These are phyloP conservation scores for Antennarius striatus DNA, from an alignment of 2,113 vertebrate genomes.

Conservation along the genomic window DNA sequence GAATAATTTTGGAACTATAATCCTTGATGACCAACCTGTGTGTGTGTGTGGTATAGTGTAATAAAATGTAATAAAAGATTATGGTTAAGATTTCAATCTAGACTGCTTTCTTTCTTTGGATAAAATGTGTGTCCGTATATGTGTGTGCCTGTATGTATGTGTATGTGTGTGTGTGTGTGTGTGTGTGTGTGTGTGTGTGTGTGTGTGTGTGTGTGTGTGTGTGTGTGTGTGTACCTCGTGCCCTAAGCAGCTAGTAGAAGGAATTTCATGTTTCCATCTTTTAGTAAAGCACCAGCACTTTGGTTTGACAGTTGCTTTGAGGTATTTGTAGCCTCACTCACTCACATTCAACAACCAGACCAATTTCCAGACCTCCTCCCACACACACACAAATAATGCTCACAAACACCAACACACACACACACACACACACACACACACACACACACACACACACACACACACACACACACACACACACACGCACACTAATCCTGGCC, in stretches of 20 bases:
- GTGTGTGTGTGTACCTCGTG: constrained; percentile 21
- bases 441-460: constrained; percentile 44
- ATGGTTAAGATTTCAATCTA: no score
- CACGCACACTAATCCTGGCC: constrained; percentile 70
- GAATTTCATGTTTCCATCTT: constrained; percentile 54
- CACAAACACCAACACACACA: constrained; percentile 28
- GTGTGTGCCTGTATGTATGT: neutral
- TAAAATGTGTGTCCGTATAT: no score
- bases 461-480: constrained; percentile 47
- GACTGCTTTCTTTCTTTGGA: no score
- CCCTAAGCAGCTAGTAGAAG: constrained; percentile 37
- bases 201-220: constrained; percentile 8
- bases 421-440: constrained; percentile 41
- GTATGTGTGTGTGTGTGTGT: neutral
- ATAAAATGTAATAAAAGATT: no score
- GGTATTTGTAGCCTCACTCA: constrained; percentile 56
- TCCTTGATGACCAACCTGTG: no score
- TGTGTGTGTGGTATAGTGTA: no score
- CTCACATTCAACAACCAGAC: constrained; percentile 49
- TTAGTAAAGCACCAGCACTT: constrained; percentile 58
- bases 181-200: neutral
- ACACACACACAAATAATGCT: constrained; percentile 37
- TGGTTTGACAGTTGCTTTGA: constrained; percentile 68
- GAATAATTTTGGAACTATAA: no score
- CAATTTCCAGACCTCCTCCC: constrained; percentile 29